Evolutionary conservation across 2,888 invertebrate species (phyloP), one percentile per base, ranked within the genome.

Genomic region (Diadegma fenestrale): DNA sequence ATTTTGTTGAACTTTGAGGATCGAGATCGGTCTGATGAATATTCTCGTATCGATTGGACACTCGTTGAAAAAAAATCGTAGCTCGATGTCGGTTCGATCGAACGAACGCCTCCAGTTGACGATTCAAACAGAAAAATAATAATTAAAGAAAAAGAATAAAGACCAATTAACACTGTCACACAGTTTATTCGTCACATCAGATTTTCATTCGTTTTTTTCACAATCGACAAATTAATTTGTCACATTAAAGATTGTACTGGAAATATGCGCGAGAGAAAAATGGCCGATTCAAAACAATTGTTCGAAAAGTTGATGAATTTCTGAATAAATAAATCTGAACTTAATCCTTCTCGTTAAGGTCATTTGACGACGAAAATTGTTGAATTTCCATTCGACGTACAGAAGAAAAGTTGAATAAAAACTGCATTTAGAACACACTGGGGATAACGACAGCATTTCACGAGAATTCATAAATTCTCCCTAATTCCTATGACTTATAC

Each of bases 401-500:
- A 33, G 48, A 2, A 58, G 22, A 58, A 14, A 41, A n/a, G 14
- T 30, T 45, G 0, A 8, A 73, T 69, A 63, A 37, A 30, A 63
- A 45, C n/a, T 76, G 77, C 51, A 22, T 48, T 41, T 30, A 37
- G 68, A 69, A 61, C 33, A 71, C 87, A 87, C 87, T 87, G 87
- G 82, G 87, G 85, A 87, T 87, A 85, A 87, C 87, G 85, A 87
- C 76, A 30, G 22, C 37, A 64, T 41, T 78, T 72, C 37, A 10
- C 2, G 58, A 45, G 33, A 43, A 10, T 41, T 8, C 41, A 22
- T 54, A 26, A 30, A 26, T 22, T 30, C 30, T 71, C 30, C 72
- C 69, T 64, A 80, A 82, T 51, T 72, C 64, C 51, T 51, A 81
- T 66, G 69, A 81, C 51, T 79, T 54, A 51, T 69, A 51, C 43